Percentiles rank a stretch among this genome's conserved stretches.
Evolutionary conservation across 2,797 vertebrate genomes (phyloP).

Genomic region (Micromesistius poutassou): DNA sequence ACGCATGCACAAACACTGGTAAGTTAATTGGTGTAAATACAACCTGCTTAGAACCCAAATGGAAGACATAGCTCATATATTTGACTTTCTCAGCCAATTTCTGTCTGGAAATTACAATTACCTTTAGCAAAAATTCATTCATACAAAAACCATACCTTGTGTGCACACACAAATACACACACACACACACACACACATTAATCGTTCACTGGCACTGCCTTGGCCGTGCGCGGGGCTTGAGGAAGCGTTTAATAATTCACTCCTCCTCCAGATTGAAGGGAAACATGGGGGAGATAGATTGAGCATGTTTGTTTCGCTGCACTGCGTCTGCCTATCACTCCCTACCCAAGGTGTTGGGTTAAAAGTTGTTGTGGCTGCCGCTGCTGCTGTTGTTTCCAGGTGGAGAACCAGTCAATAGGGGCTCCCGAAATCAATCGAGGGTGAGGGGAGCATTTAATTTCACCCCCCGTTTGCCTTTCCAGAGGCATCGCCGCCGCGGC

Average conservation of each 20-base stretch:
- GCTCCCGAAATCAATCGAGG: conserved; percentile 26
- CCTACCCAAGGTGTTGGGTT: conserved; percentile 14
- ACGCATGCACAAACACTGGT: background rate
- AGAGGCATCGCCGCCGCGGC: conserved; percentile 39
- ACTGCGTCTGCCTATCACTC: background rate
- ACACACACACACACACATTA: too few relatives aligned
- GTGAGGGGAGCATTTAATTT: conserved; percentile 48
- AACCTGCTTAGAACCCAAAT: background rate
- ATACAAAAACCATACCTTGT: too few relatives aligned
- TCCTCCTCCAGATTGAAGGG: conserved; percentile 28
- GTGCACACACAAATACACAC: too few relatives aligned
- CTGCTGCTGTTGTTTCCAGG: conserved; percentile 34
- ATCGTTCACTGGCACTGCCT: conserved; percentile 22
- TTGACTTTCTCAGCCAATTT: too few relatives aligned
- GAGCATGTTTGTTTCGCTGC: conserved; percentile 22
- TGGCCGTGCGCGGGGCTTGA: conserved; percentile 29
- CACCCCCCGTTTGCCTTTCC: conserved; percentile 38
- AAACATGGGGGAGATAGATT: background rate
- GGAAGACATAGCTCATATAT: background rate
- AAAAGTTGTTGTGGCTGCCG: conserved; percentile 35
- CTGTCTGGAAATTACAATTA: too few relatives aligned
- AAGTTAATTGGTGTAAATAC: background rate
- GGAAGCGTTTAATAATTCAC: conserved; percentile 48
- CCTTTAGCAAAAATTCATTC: too few relatives aligned
- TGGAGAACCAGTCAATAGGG: conserved; percentile 46